Percentiles rank a stretch among this genome's conserved stretches.
phyloP scores from a whole-genome alignment of 2,888 invertebrate genomes.

The Lucinisca nassula region DNA sequence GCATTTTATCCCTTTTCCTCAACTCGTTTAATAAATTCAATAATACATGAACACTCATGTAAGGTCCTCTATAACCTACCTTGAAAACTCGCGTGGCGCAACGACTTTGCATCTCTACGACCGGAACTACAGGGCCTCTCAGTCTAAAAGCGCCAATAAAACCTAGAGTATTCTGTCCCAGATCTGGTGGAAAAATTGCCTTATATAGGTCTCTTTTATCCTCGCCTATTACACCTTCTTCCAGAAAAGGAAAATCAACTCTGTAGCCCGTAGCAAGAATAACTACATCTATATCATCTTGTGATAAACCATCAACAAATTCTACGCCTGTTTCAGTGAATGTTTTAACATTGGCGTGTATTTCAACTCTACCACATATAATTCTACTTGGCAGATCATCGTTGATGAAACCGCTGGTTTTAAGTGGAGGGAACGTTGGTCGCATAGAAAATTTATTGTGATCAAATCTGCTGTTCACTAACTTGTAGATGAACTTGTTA shows the following conservation, averaged over 20 bases:
- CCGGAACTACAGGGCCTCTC: constrained; percentile 88
- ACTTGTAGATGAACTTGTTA: constrained; percentile 15
- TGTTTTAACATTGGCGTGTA: constrained; percentile 82
- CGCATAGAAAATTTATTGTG: constrained; percentile 87
- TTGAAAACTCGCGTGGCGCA: constrained; percentile 87
- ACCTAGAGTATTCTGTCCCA: constrained; percentile 86
- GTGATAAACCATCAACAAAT: constrained; percentile 83
- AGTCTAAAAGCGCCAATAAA: constrained; percentile 88
- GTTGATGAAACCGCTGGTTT: constrained; percentile 85
- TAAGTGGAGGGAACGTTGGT: constrained; percentile 82
- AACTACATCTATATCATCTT: constrained; percentile 85
- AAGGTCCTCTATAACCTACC: too few relatives aligned
- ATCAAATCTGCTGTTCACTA: constrained; percentile 84
- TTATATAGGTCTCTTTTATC: constrained; percentile 87
- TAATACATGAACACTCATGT: background rate
- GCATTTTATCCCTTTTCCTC: background rate
- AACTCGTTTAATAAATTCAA: background rate
- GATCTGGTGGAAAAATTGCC: constrained; percentile 87
- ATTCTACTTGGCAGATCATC: constrained; percentile 87
- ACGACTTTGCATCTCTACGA: constrained; percentile 88
- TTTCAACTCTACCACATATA: constrained; percentile 85
- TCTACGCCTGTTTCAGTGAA: constrained; percentile 81
- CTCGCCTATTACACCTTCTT: constrained; percentile 79
- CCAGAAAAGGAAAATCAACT: constrained; percentile 88
- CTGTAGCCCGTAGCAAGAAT: constrained; percentile 87